phyloP scores from a whole-genome alignment of 2,888 invertebrate genomes.

The Unio delphinus region DNA sequence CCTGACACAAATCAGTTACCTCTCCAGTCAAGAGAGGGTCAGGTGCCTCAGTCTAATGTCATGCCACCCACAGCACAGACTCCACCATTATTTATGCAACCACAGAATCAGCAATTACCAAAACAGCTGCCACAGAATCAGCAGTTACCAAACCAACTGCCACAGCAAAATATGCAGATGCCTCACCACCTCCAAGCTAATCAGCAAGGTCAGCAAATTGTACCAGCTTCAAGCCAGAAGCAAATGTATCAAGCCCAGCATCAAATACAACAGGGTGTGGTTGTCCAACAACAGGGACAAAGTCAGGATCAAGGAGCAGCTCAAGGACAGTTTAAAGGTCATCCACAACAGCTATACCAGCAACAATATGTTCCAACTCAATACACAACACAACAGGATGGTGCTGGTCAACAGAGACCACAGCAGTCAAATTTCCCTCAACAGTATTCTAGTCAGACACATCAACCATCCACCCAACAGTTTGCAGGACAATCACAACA shows the following conservation, averaged over 20 bases:
- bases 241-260: too few species aligned
- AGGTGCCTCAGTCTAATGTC: slow-evolving; percentile 1
- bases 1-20: too few species aligned
- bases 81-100: slow-evolving; percentile 3
- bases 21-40: background rate
- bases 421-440: background rate
- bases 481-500: slow-evolving; percentile 2
- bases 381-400: background rate
- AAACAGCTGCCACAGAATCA: slow-evolving; percentile 22
- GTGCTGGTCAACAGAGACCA: background rate
- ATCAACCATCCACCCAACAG: background rate
- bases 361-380: slow-evolving; percentile 2
- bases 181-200: slow-evolving; percentile 56
- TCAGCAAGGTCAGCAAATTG: background rate
- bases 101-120: slow-evolving; percentile 13
- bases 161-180: slow-evolving; percentile 32
- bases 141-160: slow-evolving; percentile 11
- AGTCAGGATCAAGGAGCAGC: slow-evolving; percentile 7
- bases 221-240: too few species aligned
- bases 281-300: slow-evolving; percentile 1
- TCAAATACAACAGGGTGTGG: background rate
- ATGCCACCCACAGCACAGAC: slow-evolving; percentile 1
- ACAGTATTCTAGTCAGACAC: background rate
- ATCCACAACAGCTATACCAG: slow-evolving; percentile 2
- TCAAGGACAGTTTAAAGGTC: slow-evolving; percentile 6